A percentile compares a stretch with the other conserved stretches of the same genome.
These are phyloP conservation scores for Macropus fuliginosus DNA, from an alignment of 2,797 vertebrate species.

Conservation along the genomic window DNA sequence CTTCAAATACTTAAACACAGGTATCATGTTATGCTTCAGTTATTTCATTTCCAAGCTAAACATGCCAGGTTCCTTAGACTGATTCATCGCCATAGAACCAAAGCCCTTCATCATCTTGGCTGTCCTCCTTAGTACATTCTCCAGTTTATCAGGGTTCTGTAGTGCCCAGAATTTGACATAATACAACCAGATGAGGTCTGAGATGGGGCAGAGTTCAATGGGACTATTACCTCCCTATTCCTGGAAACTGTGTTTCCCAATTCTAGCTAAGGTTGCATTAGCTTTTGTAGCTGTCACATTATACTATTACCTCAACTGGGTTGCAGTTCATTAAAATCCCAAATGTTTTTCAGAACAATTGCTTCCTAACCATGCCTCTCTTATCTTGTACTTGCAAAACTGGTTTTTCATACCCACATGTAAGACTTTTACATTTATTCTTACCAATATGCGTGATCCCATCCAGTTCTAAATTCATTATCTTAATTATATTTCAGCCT, in stretches of 20 bases:
- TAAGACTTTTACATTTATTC: no score
- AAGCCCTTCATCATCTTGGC: neutral
- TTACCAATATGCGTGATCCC: no score
- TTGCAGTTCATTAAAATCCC: neutral
- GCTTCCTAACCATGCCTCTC: neutral
- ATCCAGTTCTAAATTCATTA: neutral
- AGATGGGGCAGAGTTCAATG: neutral
- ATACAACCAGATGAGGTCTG: neutral
- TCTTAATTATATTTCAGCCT: neutral
- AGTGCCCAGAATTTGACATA: neutral
- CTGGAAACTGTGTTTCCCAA: neutral
- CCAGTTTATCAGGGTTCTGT: neutral
- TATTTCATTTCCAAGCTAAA: neutral
- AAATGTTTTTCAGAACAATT: neutral
- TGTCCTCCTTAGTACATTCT: neutral
- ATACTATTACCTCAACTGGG: neutral
- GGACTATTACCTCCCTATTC: neutral
- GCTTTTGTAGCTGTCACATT: neutral
- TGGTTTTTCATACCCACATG: neutral
- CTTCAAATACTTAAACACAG: neutral
- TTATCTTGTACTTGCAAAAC: neutral
- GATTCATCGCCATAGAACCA: neutral
- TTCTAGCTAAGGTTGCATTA: neutral
- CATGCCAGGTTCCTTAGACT: neutral
- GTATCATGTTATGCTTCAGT: neutral